Base-by-base conservation (phyloP, 2,113 vertebrate genomes). In the Casuarius casuarius region DNA sequence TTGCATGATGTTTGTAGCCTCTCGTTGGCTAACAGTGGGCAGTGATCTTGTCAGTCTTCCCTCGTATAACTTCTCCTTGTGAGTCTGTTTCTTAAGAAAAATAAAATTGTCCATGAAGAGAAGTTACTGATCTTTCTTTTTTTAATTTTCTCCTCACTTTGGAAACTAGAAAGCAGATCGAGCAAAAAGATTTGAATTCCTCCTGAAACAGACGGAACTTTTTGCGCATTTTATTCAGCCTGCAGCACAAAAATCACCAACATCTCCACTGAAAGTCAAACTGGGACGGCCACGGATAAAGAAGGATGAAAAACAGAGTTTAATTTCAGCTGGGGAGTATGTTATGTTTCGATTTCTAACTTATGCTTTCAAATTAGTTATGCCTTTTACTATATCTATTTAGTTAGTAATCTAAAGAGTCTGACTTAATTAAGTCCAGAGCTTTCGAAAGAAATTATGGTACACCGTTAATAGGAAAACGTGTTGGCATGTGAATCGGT, bases 181-280 rank as follows among this genome's bases (percentile, higher is more conserved):
- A 89, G 98, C 99, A 5, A 99, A 99, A 95, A 98, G 99, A 80
- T 99, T 99, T 98, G 99, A 99, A 91, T 99, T 98, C 95, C 98
- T 99, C 62, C 95, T 99, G 95, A 99, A 99, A 97, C 99, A 99
- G 97, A 99, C 99, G 19, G 99, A 99, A 90, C 98, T 99, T 44
- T 99, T 99, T 96, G 98, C 99, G 78, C 99, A 99, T 97, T 99
- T 99, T 80, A 98, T 99, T 97, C 99, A 99, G 91, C 99, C 99
- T 40, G 98, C 98, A 79, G 98, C 98, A 59, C 99, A 99, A 95
- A 99, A 99, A 90, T 98, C 98, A 5, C 99, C 99, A 90, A 98
- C 98, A 0, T 99, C 98, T 85, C 99, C 98, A 22, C 73, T 99
- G 83, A 99, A 98, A 97, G 98, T 99, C 94, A 98, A 98, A 90